Evolutionary conservation across 2,113 vertebrate genomes (phyloP).

Genomic region (Bufo bufo): DNA sequence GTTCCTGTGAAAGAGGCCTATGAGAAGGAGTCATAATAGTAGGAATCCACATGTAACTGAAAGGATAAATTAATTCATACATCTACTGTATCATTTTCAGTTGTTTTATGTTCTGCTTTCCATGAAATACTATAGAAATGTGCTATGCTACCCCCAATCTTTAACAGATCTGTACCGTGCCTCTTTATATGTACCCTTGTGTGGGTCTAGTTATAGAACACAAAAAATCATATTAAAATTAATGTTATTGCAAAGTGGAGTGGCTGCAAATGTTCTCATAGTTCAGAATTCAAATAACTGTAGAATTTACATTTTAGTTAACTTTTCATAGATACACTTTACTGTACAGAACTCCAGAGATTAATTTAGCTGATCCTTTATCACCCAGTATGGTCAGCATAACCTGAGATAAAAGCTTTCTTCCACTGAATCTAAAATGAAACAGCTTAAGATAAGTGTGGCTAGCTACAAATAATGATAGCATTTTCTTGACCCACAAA

Average conservation of each 20-base stretch:
- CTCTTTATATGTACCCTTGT: neutral
- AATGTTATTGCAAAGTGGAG: neutral
- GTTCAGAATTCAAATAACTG: slow-evolving; percentile 13
- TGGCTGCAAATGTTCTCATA: neutral
- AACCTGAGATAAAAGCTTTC: slow-evolving; percentile 50
- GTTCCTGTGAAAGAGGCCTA: no score
- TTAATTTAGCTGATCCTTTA: slow-evolving; percentile 58
- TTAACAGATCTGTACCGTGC: neutral
- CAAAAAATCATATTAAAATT: neutral
- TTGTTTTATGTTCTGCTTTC: neutral
- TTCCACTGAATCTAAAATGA: slow-evolving; percentile 49
- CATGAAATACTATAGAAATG: neutral
- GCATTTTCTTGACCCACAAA: slow-evolving; percentile 56
- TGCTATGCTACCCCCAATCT: neutral
- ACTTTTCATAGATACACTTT: slow-evolving; percentile 65
- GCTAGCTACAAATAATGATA: slow-evolving; percentile 56
- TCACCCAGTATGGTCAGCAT: slow-evolving; percentile 55
- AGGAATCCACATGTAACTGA: no score
- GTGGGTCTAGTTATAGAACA: neutral
- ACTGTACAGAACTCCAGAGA: slow-evolving; percentile 55
- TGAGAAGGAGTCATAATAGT: no score
- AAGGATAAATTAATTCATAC: neutral
- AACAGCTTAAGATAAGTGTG: slow-evolving; percentile 58
- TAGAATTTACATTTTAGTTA: slow-evolving; percentile 33
- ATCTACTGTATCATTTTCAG: neutral